Evolutionary conservation across 2,888 invertebrate genomes (phyloP).

Genomic region (Dromius quadrimaculatus): DNA sequence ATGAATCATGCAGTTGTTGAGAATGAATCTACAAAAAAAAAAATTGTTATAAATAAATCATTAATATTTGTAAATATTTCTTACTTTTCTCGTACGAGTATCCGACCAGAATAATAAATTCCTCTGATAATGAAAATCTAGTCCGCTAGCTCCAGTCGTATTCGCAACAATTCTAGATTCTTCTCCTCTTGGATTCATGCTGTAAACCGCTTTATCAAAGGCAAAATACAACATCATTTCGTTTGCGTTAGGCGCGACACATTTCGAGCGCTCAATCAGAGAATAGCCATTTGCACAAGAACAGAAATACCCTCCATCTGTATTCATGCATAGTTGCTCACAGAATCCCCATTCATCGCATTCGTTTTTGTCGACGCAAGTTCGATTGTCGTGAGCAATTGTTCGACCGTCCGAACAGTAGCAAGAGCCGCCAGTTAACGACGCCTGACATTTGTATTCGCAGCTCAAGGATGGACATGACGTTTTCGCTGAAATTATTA

Average conservation of each 20-base stretch:
- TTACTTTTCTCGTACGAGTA: conserved; percentile 84
- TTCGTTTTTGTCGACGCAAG: conserved; percentile 93
- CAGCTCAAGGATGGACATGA: conserved; percentile 89
- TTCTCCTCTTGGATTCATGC: conserved; percentile 77
- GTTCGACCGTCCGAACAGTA: conserved; percentile 88
- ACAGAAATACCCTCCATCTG: conserved; percentile 86
- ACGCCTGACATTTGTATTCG: conserved; percentile 91
- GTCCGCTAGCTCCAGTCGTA: conserved; percentile 85
- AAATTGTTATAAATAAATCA: too few relatives aligned
- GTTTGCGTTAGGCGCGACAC: conserved; percentile 73
- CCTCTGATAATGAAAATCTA: conserved; percentile 84
- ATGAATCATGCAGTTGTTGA: conserved; percentile 68
- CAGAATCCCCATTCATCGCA: conserved; percentile 94
- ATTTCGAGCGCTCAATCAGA: conserved; percentile 69
- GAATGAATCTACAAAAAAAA: conserved; percentile 71
- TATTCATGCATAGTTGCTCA: conserved; percentile 94
- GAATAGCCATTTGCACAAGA: conserved; percentile 85
- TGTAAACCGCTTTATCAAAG: conserved; percentile 78
- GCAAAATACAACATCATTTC: conserved; percentile 76
- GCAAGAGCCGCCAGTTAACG: conserved; percentile 90
- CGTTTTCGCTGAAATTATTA: conserved; percentile 73
- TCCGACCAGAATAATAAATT: conserved; percentile 92
- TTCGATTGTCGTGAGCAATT: conserved; percentile 85
- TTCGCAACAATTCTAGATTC: conserved; percentile 78
- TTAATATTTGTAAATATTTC: conserved; percentile 42